Base-by-base conservation (phyloP, 1,140 invertebrate species). In the Drosophila setifemur region DNA sequence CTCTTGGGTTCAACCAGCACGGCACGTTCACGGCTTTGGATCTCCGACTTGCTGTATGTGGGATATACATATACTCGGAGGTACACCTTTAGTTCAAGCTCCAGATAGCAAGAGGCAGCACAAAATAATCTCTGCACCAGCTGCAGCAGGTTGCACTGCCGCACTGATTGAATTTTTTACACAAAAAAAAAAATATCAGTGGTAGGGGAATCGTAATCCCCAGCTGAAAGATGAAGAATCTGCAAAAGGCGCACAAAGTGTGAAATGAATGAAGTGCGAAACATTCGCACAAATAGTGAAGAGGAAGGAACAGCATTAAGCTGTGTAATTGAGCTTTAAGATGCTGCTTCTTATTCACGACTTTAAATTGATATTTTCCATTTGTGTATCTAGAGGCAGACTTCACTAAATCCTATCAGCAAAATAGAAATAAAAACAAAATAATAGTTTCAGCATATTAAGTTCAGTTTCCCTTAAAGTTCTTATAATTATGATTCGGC, bases 231-330 rank as follows among this genome's bases (percentile, higher is more conserved):
- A 39, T 37, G 33, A 61, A 64, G 31, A 64, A 25, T 8, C 11
- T 21, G 39, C 8, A 21, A 23, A 61, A 8, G 58, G 26, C 25
- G n/a, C 55, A 60, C 35, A 54, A 60, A 55, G 55, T 60, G 55
- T 60, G 49, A 60, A 60, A 60, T 60, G 55, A 60, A 55, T 60
- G 55, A 60, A 55, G 55, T 60, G 55, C 55, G 25, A 60, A 60
- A 60, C 53, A 18, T 39, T 55, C 33, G 33, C 31, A 29, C 55
- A 54, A 54, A 58, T 58, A 54, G 48, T 37, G 33, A 6, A 26
- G 37, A 21, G 6, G 11, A 14, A 19, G 25, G 23, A 23, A 19
- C 11, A 2, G 19, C 1, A 28, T 16, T 16, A 4, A 14, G 47
- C 11, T 39, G 16, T 39, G 21, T 6, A 12, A 12, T 11, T 18